Percentiles rank a stretch among this genome's conserved stretches.
These are phyloP conservation scores for Leptinotarsa texana DNA, from an alignment of 1,140 invertebrate species.

Conservation along the genomic window DNA sequence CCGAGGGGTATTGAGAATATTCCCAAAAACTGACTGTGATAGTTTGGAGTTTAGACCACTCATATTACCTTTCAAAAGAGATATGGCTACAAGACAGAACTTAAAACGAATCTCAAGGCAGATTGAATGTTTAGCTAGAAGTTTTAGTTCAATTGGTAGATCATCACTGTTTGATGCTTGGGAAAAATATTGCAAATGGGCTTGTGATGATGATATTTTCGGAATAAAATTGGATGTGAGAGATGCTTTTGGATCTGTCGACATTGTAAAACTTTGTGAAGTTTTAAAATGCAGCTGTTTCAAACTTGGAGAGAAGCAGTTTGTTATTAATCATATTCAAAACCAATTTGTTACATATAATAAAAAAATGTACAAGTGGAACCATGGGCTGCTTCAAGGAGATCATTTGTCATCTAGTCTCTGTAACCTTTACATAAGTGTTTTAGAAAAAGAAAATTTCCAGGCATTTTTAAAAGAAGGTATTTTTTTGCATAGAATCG, in stretches of 20 bases:
- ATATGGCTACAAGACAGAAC: background rate
- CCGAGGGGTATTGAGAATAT: slow-evolving; percentile 24
- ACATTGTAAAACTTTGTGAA: slow-evolving; percentile 14
- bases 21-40: slow-evolving; percentile 24
- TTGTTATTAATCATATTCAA: slow-evolving; percentile 23
- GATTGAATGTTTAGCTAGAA: slow-evolving; percentile 16
- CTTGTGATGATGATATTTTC: slow-evolving; percentile 10
- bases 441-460: slow-evolving; percentile 23
- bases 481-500: slow-evolving; percentile 24
- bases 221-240: slow-evolving; percentile 27
- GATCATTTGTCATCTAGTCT: slow-evolving; percentile 31
- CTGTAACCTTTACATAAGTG: slow-evolving; percentile 31
- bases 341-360: slow-evolving; percentile 27
- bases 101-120: slow-evolving; percentile 18
- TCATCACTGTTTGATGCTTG: slow-evolving; percentile 16
- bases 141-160: slow-evolving; percentile 6
- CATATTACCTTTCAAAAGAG: slow-evolving; percentile 14
- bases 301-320: slow-evolving; percentile 3
- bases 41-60: slow-evolving; percentile 20
- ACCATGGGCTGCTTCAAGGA: slow-evolving; percentile 31
- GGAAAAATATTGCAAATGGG: background rate
- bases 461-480: background rate
- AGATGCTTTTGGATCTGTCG: slow-evolving; percentile 32
- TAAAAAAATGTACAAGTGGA: slow-evolving; percentile 29
- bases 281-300: slow-evolving; percentile 1